These are phyloP conservation scores for Oreotragus oreotragus DNA, from an alignment of 2,113 vertebrate genomes.

Conservation along the genomic window DNA sequence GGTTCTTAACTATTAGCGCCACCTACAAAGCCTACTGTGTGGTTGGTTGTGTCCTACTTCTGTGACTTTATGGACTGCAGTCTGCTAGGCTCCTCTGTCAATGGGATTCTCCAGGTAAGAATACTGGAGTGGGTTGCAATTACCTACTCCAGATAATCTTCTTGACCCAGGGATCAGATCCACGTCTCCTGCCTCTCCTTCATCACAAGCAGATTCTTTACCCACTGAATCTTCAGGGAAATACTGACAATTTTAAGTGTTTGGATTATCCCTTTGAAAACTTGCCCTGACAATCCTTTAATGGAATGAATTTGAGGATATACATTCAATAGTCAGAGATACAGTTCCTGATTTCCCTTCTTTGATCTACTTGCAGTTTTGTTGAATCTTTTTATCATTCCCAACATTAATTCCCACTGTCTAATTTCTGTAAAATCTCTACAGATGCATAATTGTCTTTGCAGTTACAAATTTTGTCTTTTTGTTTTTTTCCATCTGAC, in stretches of 20 bases:
- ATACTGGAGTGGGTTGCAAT: background rate
- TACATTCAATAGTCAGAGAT: background rate
- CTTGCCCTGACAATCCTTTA: background rate
- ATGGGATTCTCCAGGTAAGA: background rate
- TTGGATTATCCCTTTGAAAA: background rate
- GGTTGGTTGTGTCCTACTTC: background rate
- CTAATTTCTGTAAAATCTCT: background rate
- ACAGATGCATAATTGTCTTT: background rate
- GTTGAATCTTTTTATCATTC: background rate
- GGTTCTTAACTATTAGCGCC: background rate
- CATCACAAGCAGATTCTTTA: background rate
- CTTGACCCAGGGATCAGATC: background rate
- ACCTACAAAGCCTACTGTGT: background rate
- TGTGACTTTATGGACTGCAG: background rate
- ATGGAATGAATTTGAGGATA: background rate
- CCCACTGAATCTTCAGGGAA: background rate
- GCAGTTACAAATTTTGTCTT: background rate
- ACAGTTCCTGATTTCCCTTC: background rate
- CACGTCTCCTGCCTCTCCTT: background rate
- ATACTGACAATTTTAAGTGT: background rate
- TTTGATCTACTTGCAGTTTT: background rate
- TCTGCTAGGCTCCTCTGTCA: background rate
- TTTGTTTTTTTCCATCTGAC: background rate
- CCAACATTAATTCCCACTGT: background rate
- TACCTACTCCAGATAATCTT: background rate